These are phyloP conservation scores for Podabrus alpinus DNA, from an alignment of 2,888 invertebrate genomes.

Conservation along the genomic window DNA sequence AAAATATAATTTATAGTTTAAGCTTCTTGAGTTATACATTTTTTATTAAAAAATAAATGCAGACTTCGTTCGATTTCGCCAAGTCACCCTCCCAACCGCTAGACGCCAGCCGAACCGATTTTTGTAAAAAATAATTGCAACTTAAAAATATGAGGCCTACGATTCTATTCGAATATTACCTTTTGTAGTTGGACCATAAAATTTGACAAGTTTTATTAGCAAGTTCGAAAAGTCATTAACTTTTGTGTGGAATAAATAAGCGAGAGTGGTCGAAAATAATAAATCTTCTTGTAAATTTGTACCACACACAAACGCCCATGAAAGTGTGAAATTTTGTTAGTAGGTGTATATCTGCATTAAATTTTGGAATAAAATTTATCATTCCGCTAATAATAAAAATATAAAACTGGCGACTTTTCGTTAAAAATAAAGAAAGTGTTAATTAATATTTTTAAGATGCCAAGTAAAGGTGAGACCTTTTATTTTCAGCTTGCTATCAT, in stretches of 20 bases:
- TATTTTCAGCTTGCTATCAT: neutral
- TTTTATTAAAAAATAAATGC: neutral
- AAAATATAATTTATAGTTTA: neutral
- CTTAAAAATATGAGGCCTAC: neutral
- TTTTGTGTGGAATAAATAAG: slow-evolving; percentile 1
- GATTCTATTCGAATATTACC: neutral
- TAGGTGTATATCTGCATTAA: slow-evolving; percentile 17
- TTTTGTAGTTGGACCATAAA: neutral
- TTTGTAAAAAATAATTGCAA: neutral
- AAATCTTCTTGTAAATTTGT: slow-evolving; percentile 11
- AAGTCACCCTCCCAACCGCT: neutral
- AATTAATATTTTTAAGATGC: neutral
- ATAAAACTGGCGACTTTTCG: neutral
- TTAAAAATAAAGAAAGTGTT: slow-evolving; percentile 1
- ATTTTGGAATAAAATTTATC: slow-evolving; percentile 7
- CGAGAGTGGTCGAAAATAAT: slow-evolving; percentile 13
- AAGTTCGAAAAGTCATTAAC: slow-evolving; percentile 1
- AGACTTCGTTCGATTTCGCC: neutral
- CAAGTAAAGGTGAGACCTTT: neutral
- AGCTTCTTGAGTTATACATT: neutral
- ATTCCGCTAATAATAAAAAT: neutral
- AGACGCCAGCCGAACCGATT: neutral
- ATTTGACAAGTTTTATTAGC: neutral
- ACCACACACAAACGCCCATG: slow-evolving; percentile 18
- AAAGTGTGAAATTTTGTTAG: slow-evolving; percentile 9